Evolutionary conservation across 35 echinoderm and acorn worm genomes (phyloP), one percentile per base, ranked within the genome.

Genomic region (Apostichopus californicus): DNA sequence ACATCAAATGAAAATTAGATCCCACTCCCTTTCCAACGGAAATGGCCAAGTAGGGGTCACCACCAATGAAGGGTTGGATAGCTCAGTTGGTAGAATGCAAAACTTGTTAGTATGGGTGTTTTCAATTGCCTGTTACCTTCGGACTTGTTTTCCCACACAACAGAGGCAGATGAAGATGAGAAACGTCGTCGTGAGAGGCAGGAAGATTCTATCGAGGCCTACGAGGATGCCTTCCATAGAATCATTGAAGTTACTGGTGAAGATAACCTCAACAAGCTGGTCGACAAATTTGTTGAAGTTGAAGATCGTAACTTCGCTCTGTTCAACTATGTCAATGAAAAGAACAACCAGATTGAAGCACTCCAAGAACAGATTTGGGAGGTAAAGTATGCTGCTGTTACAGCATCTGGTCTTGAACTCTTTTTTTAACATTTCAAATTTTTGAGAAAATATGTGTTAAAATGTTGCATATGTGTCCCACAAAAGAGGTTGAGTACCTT

Each of bases 261-360:
- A 81, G 82, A 93, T 15, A 95, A 96, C 87, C 93, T 99, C 52
- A 91, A 94, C 60, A 94, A 95, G 26, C 79, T 99, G 11, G 97
- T 99, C 73, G 77, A 96, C 63, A 99, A 99, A 56, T 99, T 99
- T 72, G 95, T 99, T 15, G 95, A 99, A 58, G 95, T 96, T 1
- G 97, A 99, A 79, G 97, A 99, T 61, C 70, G 97, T 1, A 99
- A 99, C 95, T 99, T 99, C 93, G 97, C 97, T 60, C 97, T 99
- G 57, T 99, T 99, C 89, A 99, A 99, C 93, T 99, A 94, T 54
- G 93, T 99, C 57, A 99, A 99, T 24, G 97, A 99, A 84, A 94
- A 99, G 95, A 99, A 99, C 80, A 99, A 99, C 79, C 94, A 96
- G 87, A 94, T 99, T 66, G 97, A 99, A 86, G 28, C 90, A n/a